Conservation (phyloP, 30 jellyfish, hydroid and myxozoan species). For the Mastigias papua region DNA sequence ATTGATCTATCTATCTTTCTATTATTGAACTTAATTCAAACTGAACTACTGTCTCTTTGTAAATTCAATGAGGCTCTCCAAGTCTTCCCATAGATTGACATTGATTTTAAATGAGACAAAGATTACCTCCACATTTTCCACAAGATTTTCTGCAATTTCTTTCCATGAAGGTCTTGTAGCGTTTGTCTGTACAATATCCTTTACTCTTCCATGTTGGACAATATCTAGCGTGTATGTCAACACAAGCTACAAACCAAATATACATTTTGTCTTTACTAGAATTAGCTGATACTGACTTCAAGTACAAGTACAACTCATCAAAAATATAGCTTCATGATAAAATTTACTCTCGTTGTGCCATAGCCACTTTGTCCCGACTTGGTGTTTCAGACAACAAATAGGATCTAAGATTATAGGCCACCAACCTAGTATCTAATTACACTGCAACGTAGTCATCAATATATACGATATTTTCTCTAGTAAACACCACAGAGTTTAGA, state of each 20-base stretch:
- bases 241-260: neutral
- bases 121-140: constrained; percentile 30
- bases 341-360: no score
- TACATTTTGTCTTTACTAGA: neutral
- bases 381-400: neutral
- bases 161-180: constrained; percentile 21
- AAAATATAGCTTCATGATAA: neutral
- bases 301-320: neutral
- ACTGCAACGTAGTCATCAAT: no score
- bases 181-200: constrained; percentile 53
- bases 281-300: neutral
- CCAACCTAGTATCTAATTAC: neutral
- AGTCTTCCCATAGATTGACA: neutral
- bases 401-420: neutral
- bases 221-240: neutral
- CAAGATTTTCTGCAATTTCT: constrained; percentile 53
- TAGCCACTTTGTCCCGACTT: neutral
- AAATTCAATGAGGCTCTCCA: neutral
- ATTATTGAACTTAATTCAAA: neutral
- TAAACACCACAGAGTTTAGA: no score
- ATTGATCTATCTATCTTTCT: neutral
- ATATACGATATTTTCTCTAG: no score
- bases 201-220: constrained; percentile 49
- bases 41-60: neutral
- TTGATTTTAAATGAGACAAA: neutral